phyloP scores from a whole-genome alignment of 2,113 vertebrate genomes.

The Lethenteron camtschaticum region DNA sequence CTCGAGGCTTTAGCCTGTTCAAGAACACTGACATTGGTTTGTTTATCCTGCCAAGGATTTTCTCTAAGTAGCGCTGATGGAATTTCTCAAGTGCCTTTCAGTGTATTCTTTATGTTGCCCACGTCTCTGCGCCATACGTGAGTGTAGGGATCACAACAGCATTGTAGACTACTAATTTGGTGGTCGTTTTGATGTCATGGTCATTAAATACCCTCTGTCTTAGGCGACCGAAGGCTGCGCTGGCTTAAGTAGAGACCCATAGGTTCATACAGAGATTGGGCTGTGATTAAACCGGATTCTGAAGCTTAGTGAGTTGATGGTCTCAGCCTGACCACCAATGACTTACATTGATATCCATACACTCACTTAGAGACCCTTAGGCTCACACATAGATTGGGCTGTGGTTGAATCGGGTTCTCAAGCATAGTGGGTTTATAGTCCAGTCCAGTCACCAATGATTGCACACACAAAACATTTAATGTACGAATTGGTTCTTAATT shows the following conservation, averaged over 20 bases:
- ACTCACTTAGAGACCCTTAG: no score
- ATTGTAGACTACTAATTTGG: neutral
- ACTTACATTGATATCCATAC: no score
- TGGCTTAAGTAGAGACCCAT: neutral
- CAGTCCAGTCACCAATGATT: no score
- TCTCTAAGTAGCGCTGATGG: neutral
- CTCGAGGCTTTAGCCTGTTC: neutral
- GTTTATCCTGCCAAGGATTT: neutral
- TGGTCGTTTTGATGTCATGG: neutral
- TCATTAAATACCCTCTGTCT: neutral
- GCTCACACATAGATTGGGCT: no score
- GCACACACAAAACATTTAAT: no score
- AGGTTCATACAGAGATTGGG: no score
- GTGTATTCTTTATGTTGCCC: neutral
- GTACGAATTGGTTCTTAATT: no score
- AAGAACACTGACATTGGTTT: neutral
- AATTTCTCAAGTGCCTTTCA: neutral
- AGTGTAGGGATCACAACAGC: slow-evolving; percentile 1
- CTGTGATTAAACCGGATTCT: no score
- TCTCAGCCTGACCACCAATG: no score
- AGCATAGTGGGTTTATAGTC: no score
- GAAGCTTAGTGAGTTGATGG: no score
- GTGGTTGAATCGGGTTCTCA: no score
- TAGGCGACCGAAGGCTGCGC: slow-evolving; percentile 1
- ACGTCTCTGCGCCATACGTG: neutral